phyloP scores from a whole-genome alignment of 1,140 invertebrate genomes.

The Whitmania pigra region DNA sequence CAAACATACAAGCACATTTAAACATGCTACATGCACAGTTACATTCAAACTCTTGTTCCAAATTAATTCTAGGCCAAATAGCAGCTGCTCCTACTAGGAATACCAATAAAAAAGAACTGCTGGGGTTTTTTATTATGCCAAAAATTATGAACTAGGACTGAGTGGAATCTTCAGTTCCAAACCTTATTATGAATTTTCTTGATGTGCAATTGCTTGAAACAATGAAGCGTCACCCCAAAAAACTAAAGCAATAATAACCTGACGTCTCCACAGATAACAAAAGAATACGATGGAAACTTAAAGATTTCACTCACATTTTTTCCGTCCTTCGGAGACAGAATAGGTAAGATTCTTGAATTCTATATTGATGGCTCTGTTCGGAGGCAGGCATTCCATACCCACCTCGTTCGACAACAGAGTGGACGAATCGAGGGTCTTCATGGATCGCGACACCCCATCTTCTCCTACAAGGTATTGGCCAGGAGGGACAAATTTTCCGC shows the following conservation, averaged over 20 bases:
- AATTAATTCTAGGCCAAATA: too few species aligned
- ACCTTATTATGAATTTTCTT: too few species aligned
- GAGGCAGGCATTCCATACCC: slow-evolving; percentile 60
- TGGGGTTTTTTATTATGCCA: too few species aligned
- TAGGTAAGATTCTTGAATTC: slow-evolving; percentile 71
- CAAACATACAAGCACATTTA: not conserved
- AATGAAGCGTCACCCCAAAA: too few species aligned
- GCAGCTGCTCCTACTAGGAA: too few species aligned
- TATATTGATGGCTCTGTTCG: slow-evolving; percentile 70
- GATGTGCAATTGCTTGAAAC: too few species aligned
- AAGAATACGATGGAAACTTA: too few species aligned
- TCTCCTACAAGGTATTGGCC: not conserved
- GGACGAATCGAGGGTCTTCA: slow-evolving; percentile 22
- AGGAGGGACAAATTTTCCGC: not conserved
- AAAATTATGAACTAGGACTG: too few species aligned
- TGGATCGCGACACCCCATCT: slow-evolving; percentile 8
- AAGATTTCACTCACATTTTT: slow-evolving; percentile 47
- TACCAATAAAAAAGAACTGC: too few species aligned
- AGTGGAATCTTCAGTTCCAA: too few species aligned
- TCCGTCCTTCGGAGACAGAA: slow-evolving; percentile 66
- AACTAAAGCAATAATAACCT: too few species aligned
- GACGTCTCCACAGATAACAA: too few species aligned
- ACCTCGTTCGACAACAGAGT: slow-evolving; percentile 9
- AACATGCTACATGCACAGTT: not conserved
- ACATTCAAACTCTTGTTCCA: not conserved